Evolutionary conservation across 2,797 vertebrate genomes (phyloP), one percentile per base, ranked within the genome.

Genomic region (Vipera latastei): DNA sequence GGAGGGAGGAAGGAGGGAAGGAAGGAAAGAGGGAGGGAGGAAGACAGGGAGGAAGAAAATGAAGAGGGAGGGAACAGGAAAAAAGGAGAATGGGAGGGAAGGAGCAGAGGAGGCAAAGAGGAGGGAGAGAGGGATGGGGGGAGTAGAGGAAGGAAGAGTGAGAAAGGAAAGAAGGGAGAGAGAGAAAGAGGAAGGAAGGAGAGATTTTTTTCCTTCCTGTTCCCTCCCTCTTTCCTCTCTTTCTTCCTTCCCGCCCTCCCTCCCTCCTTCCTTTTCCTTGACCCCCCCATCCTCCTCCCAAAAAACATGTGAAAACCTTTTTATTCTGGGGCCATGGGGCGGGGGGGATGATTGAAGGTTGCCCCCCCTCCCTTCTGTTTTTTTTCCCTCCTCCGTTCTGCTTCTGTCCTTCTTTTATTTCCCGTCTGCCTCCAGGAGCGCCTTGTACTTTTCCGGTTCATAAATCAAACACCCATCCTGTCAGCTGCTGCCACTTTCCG

Each of bases 81-180:
- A 32, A 16, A 32, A 4, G 4, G 16, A 59, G 32, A 38, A 16
- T 18, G 6, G 61, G 4, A 63, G 61, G 26, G 63, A 65, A 13
- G 4, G 22, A 61, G 28, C 4, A 5, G 13, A 8, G 25, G 9
- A 26, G 0, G 18, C 3, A 22, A 25, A n/a, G 28, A 63, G 32
- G 13, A 61, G n/a, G n/a, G 6, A 18, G n/a, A 38, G 6, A 18
- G 32, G 0, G 1, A 32, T 6, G 22, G 1, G 14, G n/a, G 13
- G 32, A 16, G n/a, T 16, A 73, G 16, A 38, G 13, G 25, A 25
- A 61, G 60, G 28, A 65, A n/a, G 25, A 18, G n/a, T 18, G n/a
- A 13, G 28, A 69, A 6, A 32, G 65, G 4, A 18, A 14, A 5
- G 4, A 14, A 6, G 13, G 0, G n/a, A 7, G 6, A 7, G n/a